phyloP scores from a whole-genome alignment of 2,113 vertebrate genomes.

The Motacilla alba region DNA sequence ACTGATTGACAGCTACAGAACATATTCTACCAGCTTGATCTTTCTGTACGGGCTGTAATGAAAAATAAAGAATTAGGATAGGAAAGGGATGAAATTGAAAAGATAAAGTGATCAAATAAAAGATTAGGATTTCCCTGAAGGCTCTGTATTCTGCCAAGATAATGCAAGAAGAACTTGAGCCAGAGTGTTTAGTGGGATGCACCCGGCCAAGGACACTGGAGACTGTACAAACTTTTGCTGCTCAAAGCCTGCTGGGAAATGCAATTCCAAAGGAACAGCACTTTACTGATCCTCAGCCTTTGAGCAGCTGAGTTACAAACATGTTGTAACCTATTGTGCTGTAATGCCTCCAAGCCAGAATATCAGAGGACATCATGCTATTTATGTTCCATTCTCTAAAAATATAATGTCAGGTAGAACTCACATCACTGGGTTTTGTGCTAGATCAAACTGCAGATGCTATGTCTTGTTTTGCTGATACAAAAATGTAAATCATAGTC shows the following conservation, averaged over 20 bases:
- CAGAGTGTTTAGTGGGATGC: neutral
- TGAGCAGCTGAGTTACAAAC: neutral
- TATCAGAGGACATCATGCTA: neutral
- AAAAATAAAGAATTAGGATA: constrained; percentile 23
- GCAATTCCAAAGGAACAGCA: neutral
- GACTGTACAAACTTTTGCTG: neutral
- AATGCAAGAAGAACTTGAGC: neutral
- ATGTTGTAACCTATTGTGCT: neutral
- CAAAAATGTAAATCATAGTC: neutral
- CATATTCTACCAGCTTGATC: constrained; percentile 45
- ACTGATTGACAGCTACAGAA: constrained; percentile 70
- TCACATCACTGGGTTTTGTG: neutral
- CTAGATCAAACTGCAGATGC: neutral
- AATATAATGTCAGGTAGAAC: neutral
- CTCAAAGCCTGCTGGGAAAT: neutral
- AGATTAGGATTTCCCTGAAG: neutral
- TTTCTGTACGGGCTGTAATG: constrained; percentile 50
- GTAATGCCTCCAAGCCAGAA: neutral
- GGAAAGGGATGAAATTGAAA: neutral
- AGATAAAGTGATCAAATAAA: constrained; percentile 25
- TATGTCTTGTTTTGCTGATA: neutral
- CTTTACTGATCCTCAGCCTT: neutral
- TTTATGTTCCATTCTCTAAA: neutral
- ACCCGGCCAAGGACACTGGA: neutral
- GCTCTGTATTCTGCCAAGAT: neutral